Evolutionary conservation across 2,113 vertebrate genomes (phyloP).

Genomic region (Tauraco erythrolophus): DNA sequence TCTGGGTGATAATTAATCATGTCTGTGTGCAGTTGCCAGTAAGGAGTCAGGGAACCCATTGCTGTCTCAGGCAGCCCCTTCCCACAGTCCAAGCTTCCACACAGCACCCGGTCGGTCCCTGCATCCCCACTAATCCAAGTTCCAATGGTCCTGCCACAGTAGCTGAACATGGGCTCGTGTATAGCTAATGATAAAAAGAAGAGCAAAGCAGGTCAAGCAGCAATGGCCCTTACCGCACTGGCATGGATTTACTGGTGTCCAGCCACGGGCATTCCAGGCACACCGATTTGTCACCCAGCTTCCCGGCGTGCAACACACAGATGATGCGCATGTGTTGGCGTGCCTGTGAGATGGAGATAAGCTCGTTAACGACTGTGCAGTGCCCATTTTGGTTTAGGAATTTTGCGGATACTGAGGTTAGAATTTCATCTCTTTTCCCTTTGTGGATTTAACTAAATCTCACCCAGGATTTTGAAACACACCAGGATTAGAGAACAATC

Average conservation of each 20-base stretch:
- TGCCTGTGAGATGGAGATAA: neutral
- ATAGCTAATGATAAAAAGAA: neutral
- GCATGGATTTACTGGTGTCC: neutral
- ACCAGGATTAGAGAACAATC: neutral
- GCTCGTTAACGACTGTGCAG: rapidly evolving
- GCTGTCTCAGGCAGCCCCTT: neutral
- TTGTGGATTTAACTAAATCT: conserved; percentile 44
- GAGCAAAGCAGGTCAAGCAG: neutral
- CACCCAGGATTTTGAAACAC: conserved; percentile 30
- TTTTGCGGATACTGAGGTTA: neutral
- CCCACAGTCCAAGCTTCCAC: neutral
- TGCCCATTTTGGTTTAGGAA: neutral
- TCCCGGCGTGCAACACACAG: rapidly evolving
- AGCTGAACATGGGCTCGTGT: neutral
- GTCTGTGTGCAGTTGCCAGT: neutral
- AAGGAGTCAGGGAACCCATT: neutral
- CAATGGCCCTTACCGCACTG: rapidly evolving
- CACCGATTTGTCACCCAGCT: neutral
- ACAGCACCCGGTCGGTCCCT: rapidly evolving
- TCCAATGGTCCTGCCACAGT: rapidly evolving
- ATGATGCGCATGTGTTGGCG: rapidly evolving
- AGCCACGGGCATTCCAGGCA: neutral
- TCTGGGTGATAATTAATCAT: neutral
- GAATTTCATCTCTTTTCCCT: conserved; percentile 4
- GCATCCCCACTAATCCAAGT: neutral